Conservation (phyloP, 2,113 vertebrate species). For the Pagrus major region DNA sequence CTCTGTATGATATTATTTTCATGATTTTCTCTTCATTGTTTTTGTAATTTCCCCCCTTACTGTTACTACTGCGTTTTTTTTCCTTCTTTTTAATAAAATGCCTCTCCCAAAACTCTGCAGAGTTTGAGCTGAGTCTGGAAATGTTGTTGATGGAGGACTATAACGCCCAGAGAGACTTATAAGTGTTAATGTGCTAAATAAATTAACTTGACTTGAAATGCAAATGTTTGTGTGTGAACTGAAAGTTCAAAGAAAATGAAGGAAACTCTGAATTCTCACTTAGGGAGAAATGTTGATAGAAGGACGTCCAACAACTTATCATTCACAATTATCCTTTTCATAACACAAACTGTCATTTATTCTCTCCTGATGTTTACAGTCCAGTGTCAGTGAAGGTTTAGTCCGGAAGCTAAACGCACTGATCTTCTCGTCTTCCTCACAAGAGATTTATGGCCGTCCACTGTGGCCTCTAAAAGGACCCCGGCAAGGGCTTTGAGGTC, state of each 20-base stretch:
- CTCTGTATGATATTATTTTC: neutral
- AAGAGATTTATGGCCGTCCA: constrained; percentile 54
- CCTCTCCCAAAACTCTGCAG: neutral
- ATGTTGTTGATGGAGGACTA: neutral
- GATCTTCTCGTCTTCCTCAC: constrained; percentile 27
- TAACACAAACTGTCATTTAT: constrained; percentile 9
- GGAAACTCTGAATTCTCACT: constrained; percentile 12
- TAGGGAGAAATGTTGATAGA: neutral
- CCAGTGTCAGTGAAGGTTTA: constrained; percentile 19
- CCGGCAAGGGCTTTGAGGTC: constrained; percentile 20
- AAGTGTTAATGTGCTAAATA: constrained; percentile 5
- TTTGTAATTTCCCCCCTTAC: too few relatives aligned
- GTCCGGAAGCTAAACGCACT: constrained; percentile 29
- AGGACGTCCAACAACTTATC: neutral
- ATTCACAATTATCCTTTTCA: constrained; percentile 9
- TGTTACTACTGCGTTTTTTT: too few relatives aligned
- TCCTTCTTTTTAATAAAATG: too few relatives aligned
- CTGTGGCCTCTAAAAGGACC: constrained; percentile 41
- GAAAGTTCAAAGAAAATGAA: neutral
- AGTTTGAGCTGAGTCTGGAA: neutral
- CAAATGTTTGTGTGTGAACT: constrained; percentile 2
- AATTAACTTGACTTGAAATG: constrained; percentile 6
- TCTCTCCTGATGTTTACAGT: constrained; percentile 5
- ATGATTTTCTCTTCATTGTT: too few relatives aligned
- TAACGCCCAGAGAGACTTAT: neutral